A percentile compares a stretch with the other conserved stretches of the same genome.
These are phyloP conservation scores for Lymantria dispar DNA, from an alignment of 2,888 invertebrate species.

Conservation along the genomic window DNA sequence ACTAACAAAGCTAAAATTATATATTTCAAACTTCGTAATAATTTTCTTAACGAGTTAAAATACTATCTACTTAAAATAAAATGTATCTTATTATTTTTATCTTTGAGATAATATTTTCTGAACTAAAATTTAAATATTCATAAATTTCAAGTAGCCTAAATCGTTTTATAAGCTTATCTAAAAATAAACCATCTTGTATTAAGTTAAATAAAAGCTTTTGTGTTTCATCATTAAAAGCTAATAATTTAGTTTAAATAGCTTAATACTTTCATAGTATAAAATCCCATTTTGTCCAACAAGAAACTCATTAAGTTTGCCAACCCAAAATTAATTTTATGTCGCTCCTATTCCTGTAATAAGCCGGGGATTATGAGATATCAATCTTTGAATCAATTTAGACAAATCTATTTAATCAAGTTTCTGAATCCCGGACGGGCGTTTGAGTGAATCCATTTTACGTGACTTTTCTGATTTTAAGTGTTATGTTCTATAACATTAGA, in stretches of 20 bases:
- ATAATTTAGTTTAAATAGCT: neutral
- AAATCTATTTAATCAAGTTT: constrained; percentile 11
- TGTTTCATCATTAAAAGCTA: neutral
- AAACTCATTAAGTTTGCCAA: constrained; percentile 13
- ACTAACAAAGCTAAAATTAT: no score
- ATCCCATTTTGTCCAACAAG: constrained; percentile 1
- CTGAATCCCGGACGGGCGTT: constrained; percentile 3
- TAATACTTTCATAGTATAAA: neutral
- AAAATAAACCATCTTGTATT: no score
- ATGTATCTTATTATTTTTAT: no score
- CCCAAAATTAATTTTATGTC: constrained; percentile 19
- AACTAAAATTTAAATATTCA: no score
- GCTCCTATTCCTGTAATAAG: constrained; percentile 11
- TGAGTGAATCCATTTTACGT: neutral
- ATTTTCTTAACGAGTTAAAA: no score
- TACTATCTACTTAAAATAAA: no score
- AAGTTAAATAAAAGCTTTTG: neutral
- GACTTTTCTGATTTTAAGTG: neutral
- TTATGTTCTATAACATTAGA: no score
- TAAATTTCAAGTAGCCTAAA: no score
- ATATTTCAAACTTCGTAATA: no score
- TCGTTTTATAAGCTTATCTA: no score
- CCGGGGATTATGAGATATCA: constrained; percentile 13
- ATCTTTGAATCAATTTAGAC: constrained; percentile 16
- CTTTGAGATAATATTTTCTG: no score